phyloP scores from a whole-genome alignment of 2,113 vertebrate genomes.

The Chiloscyllium plagiosum region DNA sequence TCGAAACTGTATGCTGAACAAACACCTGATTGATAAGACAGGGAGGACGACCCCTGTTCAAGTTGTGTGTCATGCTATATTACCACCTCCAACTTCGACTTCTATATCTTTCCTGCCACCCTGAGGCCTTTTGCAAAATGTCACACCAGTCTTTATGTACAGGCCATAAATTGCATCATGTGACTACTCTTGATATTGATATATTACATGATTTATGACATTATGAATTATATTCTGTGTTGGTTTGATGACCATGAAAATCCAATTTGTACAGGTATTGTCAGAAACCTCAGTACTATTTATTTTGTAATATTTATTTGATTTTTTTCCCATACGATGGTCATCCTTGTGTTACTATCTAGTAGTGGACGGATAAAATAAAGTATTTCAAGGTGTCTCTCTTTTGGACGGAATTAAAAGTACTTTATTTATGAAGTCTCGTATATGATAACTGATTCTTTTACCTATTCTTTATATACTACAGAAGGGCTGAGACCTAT shows the following conservation, averaged over 20 bases:
- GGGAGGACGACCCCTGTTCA: background rate
- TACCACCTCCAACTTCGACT: background rate
- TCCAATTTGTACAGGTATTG: background rate
- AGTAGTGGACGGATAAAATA: background rate
- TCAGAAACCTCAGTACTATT: background rate
- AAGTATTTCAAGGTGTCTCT: background rate
- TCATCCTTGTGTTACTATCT: background rate
- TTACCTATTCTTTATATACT: background rate
- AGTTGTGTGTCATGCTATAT: background rate
- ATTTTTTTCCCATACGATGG: background rate
- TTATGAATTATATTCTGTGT: background rate
- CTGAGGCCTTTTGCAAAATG: background rate
- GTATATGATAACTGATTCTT: background rate
- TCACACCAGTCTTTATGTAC: background rate
- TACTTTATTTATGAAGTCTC: background rate
- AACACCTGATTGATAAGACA: background rate
- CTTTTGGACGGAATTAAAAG: background rate
- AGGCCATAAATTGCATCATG: background rate
- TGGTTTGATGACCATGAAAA: background rate
- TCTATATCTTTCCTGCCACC: background rate
- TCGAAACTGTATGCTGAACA: background rate
- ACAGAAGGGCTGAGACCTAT: background rate
- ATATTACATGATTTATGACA: background rate
- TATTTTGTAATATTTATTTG: background rate
- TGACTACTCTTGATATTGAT: background rate